Conservation (phyloP, 92 coral and sea anemone genomes). For the Phenganax stokvisi region DNA sequence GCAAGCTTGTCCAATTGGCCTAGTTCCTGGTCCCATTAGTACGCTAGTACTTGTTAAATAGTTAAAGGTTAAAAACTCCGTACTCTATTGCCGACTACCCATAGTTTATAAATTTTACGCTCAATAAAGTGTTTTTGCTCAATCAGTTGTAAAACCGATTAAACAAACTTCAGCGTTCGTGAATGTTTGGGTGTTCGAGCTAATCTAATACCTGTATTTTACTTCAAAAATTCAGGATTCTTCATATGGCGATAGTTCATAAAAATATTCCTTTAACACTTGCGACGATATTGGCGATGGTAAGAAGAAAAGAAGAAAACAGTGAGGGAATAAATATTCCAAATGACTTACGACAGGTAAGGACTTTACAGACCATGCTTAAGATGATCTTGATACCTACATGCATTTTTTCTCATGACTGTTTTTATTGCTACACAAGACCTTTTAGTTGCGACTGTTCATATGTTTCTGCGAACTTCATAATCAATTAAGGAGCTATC, state of each 20-base stretch:
- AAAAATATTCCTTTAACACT: constrained; percentile 59
- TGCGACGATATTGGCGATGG: constrained; percentile 61
- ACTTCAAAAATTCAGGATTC: constrained; percentile 46
- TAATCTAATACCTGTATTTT: neutral
- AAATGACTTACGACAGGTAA: constrained; percentile 81
- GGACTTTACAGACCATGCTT: neutral
- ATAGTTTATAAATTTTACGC: too few species aligned
- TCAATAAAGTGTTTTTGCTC: neutral
- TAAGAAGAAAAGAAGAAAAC: constrained; percentile 52
- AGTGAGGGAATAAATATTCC: constrained; percentile 62
- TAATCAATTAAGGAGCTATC: too few species aligned
- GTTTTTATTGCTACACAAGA: too few species aligned
- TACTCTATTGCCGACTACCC: too few species aligned
- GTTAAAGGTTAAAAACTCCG: too few species aligned
- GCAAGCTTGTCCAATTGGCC: too few species aligned
- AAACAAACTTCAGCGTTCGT: neutral
- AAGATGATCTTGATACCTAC: too few species aligned
- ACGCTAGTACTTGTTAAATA: too few species aligned
- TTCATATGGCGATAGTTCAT: constrained; percentile 81
- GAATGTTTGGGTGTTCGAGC: neutral
- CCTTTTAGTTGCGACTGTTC: too few species aligned
- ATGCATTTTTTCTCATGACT: too few species aligned
- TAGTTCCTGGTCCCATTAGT: too few species aligned
- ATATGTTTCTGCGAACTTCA: too few species aligned
- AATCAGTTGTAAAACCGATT: neutral